These are phyloP conservation scores for Meloe dianella DNA, from an alignment of 2,888 invertebrate species.

Conservation along the genomic window DNA sequence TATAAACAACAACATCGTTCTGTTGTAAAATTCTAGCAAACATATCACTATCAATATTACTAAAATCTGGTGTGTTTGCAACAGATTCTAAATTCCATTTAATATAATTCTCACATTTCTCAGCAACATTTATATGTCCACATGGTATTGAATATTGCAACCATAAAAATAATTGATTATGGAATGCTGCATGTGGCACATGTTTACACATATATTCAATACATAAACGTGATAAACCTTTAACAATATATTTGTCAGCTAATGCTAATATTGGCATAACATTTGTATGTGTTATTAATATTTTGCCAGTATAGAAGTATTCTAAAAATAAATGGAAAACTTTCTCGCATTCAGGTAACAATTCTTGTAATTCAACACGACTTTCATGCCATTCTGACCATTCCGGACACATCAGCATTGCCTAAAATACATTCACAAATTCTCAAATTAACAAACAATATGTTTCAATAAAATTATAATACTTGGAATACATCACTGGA, in stretches of 20 bases:
- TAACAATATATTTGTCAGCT: constrained; percentile 95
- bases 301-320: constrained; percentile 87
- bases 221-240: constrained; percentile 84
- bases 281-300: constrained; percentile 81
- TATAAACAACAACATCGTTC: constrained; percentile 85
- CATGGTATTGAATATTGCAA: constrained; percentile 87
- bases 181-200: constrained; percentile 81
- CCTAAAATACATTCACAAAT: constrained; percentile 60
- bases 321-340: constrained; percentile 90
- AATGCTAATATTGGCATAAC: constrained; percentile 88
- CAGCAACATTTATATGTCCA: constrained; percentile 74
- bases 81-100: constrained; percentile 91
- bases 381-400: constrained; percentile 92
- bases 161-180: constrained; percentile 87
- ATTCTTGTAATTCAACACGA: constrained; percentile 81
- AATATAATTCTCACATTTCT: constrained; percentile 81
- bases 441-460: constrained; percentile 20
- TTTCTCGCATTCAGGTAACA: constrained; percentile 77
- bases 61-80: constrained; percentile 79
- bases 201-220: constrained; percentile 87
- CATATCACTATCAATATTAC: constrained; percentile 80
- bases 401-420: constrained; percentile 94
- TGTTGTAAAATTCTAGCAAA: constrained; percentile 79
- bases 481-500: constrained; percentile 96
- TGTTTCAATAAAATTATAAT: constrained; percentile 32